Base-by-base conservation (phyloP, 2,888 invertebrate genomes). In the Caenorhabditis sp. region DNA sequence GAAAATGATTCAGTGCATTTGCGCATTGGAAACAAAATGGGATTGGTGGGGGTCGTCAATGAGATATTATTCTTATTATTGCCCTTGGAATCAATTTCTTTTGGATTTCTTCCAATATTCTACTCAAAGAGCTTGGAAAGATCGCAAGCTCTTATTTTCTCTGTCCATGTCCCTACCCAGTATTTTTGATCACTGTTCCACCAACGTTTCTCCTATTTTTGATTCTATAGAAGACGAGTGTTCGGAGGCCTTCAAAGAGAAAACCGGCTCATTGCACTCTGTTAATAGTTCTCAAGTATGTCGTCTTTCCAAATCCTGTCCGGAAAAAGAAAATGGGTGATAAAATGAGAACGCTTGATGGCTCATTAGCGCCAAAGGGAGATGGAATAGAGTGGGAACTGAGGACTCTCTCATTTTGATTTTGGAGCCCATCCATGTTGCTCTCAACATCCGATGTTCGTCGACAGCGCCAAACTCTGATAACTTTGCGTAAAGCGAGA, bases 401-500 rank as follows among this genome's bases (percentile, higher is more conserved):
- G 47, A 5, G 9, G 26, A n/a, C 4, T 20, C 22, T n/a, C 13
- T 32, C 40, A n/a, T n/a, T 47, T 18, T 18, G 47, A 47, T 3
- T 47, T 2, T 4, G n/a, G 18, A 47, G 47, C 20, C n/a, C 47
- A 18, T 47, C 28, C 28, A 64, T 64, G 64, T 37, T 72, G n/a
- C 56, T 72, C 13, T 56, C 56, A 0, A 44, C 72, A n/a, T 35
- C 72, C 15, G 72, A 72, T 65, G 55, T 50, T 50, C 72, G 72
- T 9, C 64, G 72, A 22, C 72, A 72, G n/a, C 56, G 72, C 8
- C 15, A 50, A 18, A 56, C 37, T 35, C 22, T 65, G 50, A 74
- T 74, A 9, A 4, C 1, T 18, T 35, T 65, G 65, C 50, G 74
- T 11, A 13, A 18, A 11, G 18, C 32, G 20, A 58, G 51, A 60